Base-by-base conservation (phyloP, 2,888 invertebrate genomes). In the Chalcosyrphus nemorum region DNA sequence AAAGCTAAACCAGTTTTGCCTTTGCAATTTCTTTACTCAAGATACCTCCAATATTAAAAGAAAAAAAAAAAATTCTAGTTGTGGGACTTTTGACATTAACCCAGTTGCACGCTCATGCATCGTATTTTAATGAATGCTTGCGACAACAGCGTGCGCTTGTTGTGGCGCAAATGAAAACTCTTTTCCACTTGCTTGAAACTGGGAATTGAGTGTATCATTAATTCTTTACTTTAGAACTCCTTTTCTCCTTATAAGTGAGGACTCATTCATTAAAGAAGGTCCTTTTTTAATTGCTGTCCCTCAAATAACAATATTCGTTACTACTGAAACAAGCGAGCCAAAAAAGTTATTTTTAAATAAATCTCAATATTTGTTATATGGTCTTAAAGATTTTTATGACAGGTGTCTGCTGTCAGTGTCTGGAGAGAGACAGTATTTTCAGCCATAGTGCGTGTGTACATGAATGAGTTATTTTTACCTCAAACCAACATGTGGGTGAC, bases 51-150 rank as follows among this genome's bases (percentile, higher is more conserved):
- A 19, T 15, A 21, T 43, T 27, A 27, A 27, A 38, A 17, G 4
- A 41, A 61, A 63, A 24, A 32, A 61, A 63, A 24, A 32, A 2
- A 52, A 21, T 15, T 45, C 35, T 61, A 70, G 41, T 47, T 63
- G 71, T 47, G 70, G 63, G 77, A 38, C 82, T 78, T 84, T 75
- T 80, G 80, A 84, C 84, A 80, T 84, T 84, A 84, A 80, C 75
- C 84, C 54, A 80, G 65, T 80, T 84, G 80, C 65, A 78, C 63
- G 35, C 52, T 84, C 57, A 65, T 59, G 74, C 74, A 82, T 65
- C 57, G 50, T 56, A 27, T 74, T 78, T 84, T 84, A 84, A 84
- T 74, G 78, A 78, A 68, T 57, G 56, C 21, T 21, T 32, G n/a
- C 24, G 29, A 19, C 41, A 15, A 56, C 35, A 19, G 43, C 27